Percentiles rank a stretch among this genome's conserved stretches.
These are phyloP conservation scores for Grus americana DNA, from an alignment of 2,113 vertebrate genomes.

Conservation along the genomic window DNA sequence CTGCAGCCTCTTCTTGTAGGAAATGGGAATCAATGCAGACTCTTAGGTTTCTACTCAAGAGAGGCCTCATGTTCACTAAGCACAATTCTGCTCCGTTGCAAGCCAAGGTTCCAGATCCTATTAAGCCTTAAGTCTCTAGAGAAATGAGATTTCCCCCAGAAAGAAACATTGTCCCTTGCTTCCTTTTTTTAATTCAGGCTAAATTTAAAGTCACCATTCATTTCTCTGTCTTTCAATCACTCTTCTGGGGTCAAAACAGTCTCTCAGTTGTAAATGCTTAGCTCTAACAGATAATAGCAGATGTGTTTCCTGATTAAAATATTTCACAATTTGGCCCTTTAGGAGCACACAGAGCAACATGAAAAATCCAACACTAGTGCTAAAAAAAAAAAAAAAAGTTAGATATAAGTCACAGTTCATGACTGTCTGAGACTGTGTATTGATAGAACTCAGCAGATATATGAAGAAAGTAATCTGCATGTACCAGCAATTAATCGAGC, in stretches of 20 bases:
- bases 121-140: background rate
- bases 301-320: background rate
- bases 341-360: background rate
- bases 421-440: background rate
- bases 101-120: background rate
- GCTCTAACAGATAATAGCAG: background rate
- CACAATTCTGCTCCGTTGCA: background rate
- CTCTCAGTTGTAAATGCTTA: background rate
- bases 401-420: background rate
- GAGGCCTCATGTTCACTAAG: background rate
- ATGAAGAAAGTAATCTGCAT: background rate
- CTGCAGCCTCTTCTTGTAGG: background rate
- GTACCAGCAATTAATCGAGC: background rate
- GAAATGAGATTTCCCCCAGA: background rate
- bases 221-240: background rate
- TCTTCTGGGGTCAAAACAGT: background rate
- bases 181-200: background rate
- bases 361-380: background rate
- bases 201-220: constrained; percentile 15
- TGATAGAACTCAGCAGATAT: background rate
- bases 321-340: background rate
- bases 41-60: background rate
- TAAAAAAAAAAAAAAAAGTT: background rate
- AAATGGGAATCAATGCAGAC: background rate
- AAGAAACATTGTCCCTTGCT: background rate